Conservation (phyloP, 23 tunicate species). For the Phallusia fumigata region DNA sequence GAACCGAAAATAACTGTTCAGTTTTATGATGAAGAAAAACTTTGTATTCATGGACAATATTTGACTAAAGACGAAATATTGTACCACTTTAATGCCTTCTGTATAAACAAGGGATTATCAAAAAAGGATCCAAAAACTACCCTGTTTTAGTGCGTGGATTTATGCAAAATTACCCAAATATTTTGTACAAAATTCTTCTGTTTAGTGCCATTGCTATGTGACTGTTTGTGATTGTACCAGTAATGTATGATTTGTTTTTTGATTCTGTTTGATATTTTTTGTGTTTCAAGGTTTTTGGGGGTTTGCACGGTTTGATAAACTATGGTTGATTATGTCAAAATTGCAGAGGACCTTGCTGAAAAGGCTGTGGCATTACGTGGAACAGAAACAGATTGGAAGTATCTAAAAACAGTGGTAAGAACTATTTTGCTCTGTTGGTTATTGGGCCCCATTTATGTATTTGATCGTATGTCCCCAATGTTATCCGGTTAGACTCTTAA, state of each 20-base stretch:
- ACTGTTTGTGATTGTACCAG: no score
- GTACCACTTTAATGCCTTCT: constrained; percentile 11
- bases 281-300: no score
- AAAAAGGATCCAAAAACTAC: neutral
- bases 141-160: neutral
- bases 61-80: neutral
- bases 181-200: no score
- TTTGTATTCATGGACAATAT: constrained; percentile 15
- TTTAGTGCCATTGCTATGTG: no score
- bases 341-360: neutral
- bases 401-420: neutral
- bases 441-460: no score
- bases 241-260: no score
- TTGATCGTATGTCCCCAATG: no score
- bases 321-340: neutral
- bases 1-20: neutral
- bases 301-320: no score
- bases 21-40: constrained; percentile 10
- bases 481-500: no score
- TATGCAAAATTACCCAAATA: no score
- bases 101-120: neutral
- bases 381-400: neutral
- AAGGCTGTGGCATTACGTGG: neutral
- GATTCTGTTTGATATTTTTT: no score
- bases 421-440: no score